These are phyloP conservation scores for Poecile atricapillus DNA, from an alignment of 2,113 vertebrate species.

Conservation along the genomic window DNA sequence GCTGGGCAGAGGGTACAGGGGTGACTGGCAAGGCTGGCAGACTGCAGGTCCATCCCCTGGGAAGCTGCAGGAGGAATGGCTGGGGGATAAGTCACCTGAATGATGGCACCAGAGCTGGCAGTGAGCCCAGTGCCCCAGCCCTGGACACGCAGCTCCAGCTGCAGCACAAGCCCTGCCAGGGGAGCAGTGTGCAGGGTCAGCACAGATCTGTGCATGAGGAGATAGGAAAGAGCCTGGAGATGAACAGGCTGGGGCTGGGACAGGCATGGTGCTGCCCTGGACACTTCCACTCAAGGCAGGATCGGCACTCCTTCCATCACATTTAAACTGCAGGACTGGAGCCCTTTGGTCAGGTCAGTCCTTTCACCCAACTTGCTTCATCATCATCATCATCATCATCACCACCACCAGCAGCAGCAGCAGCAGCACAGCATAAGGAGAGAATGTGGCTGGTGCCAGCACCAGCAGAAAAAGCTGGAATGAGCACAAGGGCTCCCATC, in stretches of 20 bases:
- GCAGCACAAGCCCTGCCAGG: neutral
- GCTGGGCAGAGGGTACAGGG: neutral
- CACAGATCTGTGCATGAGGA: neutral
- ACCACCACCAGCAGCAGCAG: neutral
- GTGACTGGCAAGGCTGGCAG: neutral
- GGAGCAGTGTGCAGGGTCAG: neutral
- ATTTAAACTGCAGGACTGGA: fast-evolving
- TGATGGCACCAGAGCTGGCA: neutral
- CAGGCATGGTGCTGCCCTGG: neutral
- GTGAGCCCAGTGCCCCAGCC: neutral
- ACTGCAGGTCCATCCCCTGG: neutral
- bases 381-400: neutral
- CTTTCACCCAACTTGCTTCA: neutral
- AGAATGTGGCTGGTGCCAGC: fast-evolving
- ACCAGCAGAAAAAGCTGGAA: neutral
- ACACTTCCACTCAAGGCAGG: neutral
- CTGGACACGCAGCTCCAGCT: neutral
- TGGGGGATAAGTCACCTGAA: neutral
- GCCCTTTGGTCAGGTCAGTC: neutral
- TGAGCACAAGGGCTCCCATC: neutral
- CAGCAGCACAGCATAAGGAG: fast-evolving
- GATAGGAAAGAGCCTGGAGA: neutral
- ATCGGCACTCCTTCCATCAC: neutral
- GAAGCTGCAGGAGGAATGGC: neutral
- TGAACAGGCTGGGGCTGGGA: neutral